phyloP scores from a whole-genome alignment of 2,113 vertebrate species.

The Clarias macrocephalus region DNA sequence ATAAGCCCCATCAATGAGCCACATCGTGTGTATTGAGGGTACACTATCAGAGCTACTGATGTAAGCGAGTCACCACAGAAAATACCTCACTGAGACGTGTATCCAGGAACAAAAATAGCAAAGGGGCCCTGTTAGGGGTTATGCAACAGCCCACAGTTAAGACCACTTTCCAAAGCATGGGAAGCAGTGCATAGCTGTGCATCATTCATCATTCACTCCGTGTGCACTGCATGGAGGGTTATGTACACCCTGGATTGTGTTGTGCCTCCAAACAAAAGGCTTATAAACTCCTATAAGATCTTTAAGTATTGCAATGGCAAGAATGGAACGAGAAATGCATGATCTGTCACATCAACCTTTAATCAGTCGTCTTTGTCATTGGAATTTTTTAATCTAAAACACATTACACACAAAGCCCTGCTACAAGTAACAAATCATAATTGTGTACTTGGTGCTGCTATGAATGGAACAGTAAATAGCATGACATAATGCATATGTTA shows the following conservation, averaged over 20 bases:
- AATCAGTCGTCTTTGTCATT: background rate
- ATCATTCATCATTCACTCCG: background rate
- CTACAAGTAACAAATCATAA: constrained; percentile 59
- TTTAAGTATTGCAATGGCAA: background rate
- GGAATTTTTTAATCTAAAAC: constrained; percentile 53
- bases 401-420: constrained; percentile 59
- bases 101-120: constrained; percentile 99
- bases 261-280: background rate
- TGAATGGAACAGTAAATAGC: constrained; percentile 58
- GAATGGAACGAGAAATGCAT: background rate
- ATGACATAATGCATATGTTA: constrained; percentile 11
- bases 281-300: background rate
- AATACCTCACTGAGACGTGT: constrained; percentile 99
- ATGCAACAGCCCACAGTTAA: constrained; percentile 97
- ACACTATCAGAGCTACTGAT: constrained; percentile 98
- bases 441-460: constrained; percentile 65
- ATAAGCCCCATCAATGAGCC: constrained; percentile 55
- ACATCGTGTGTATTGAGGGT: constrained; percentile 84
- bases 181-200: constrained; percentile 63
- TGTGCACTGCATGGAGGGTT: background rate
- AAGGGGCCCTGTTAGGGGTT: constrained; percentile 97
- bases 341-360: background rate
- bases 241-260: background rate
- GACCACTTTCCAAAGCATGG: constrained; percentile 79
- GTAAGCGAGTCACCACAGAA: constrained; percentile 99